Conservation (phyloP, 2,888 invertebrate genomes). For the Synanthedon formicaeformis region DNA sequence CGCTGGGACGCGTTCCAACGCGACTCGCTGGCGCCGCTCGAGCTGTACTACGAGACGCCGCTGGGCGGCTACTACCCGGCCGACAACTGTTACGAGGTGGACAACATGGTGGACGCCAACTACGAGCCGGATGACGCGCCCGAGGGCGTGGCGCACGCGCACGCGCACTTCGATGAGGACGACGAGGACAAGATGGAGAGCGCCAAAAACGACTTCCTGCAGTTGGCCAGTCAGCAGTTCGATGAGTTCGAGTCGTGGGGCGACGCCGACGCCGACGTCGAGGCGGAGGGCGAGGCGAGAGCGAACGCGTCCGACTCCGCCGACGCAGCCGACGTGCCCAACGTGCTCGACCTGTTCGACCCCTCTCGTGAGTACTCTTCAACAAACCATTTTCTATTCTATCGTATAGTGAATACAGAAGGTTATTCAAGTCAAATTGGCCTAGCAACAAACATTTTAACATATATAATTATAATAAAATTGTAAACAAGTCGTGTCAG, state of each 20-base stretch:
- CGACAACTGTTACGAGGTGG: conserved; percentile 43
- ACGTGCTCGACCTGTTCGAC: not conserved
- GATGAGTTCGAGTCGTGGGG: conserved; percentile 24
- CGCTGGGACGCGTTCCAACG: conserved; percentile 28
- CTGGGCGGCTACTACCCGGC: conserved; percentile 53
- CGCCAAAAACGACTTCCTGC: conserved; percentile 30
- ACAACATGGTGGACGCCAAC: conserved; percentile 24
- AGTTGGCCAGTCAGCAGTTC: conserved; percentile 33
- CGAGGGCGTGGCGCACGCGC: not conserved
- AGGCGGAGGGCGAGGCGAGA: not conserved
- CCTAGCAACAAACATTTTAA: too few species aligned
- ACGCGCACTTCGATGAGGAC: conserved; percentile 7
- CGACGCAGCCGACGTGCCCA: not conserved
- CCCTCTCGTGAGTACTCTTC: not conserved
- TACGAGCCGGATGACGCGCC: conserved; percentile 23
- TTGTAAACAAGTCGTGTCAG: too few species aligned
- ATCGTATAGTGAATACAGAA: too few species aligned
- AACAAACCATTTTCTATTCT: too few species aligned
- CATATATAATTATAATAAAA: too few species aligned
- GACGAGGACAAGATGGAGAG: conserved; percentile 18
- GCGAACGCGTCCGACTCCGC: too few species aligned
- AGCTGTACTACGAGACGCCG: conserved; percentile 35
- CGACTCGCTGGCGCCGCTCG: conserved; percentile 22
- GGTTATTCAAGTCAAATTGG: too few species aligned
- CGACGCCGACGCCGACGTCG: not conserved